phyloP scores from a whole-genome alignment of 2,797 vertebrate species.

The Epinephelus coioides region DNA sequence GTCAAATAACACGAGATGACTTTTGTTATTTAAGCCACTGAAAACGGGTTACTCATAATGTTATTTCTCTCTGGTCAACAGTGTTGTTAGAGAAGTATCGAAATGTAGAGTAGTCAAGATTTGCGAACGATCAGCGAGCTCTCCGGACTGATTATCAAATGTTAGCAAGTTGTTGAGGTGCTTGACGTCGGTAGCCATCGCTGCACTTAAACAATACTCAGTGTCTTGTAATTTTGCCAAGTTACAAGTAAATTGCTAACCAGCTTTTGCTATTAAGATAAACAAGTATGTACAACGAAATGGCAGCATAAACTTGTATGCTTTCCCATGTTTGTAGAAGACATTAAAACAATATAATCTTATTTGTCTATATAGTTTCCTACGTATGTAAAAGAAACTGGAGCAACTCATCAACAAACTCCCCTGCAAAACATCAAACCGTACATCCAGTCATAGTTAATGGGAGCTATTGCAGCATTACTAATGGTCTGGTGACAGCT shows the following conservation, averaged over 20 bases:
- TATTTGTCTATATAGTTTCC: neutral
- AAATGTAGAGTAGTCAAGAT: neutral
- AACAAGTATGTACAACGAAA: neutral
- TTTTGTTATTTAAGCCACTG: neutral
- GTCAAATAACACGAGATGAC: neutral
- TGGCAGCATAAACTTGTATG: neutral
- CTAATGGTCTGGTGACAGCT: neutral
- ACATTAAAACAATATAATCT: slow-evolving; percentile 6
- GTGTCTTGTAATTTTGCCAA: neutral
- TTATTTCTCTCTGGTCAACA: neutral
- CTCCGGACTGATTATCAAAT: slow-evolving; percentile 26
- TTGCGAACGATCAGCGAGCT: slow-evolving; percentile 4
- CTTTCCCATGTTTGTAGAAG: slow-evolving; percentile 1
- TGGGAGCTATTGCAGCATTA: neutral
- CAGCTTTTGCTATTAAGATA: neutral
- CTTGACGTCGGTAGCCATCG: slow-evolving; percentile 21
- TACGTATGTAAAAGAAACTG: neutral
- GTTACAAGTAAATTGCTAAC: neutral
- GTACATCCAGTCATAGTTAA: neutral
- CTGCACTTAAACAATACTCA: neutral
- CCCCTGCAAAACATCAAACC: slow-evolving; percentile 1
- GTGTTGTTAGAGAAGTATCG: neutral
- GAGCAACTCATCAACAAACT: slow-evolving; percentile 20
- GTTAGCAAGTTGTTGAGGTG: slow-evolving; percentile 56
- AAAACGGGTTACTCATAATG: neutral